A percentile compares a stretch with the other conserved stretches of the same genome.
phyloP scores from a whole-genome alignment of 2,113 vertebrate genomes.

The Glaucidium brasilianum region DNA sequence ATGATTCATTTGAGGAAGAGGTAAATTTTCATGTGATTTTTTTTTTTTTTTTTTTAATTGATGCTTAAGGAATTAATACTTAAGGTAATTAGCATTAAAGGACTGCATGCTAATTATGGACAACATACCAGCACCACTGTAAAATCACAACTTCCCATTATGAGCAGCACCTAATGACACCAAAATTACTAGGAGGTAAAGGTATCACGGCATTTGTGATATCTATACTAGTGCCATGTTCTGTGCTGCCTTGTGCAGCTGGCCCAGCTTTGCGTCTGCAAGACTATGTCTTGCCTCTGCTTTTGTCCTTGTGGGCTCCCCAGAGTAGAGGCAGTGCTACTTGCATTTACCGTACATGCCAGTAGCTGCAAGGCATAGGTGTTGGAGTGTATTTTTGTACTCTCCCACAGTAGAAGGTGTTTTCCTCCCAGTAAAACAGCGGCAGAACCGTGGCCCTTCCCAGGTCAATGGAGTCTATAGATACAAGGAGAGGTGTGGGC shows the following conservation, averaged over 20 bases:
- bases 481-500: neutral
- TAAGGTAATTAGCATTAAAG: constrained; percentile 28
- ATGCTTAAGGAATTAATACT: constrained; percentile 45
- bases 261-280: neutral
- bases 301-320: neutral
- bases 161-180: neutral
- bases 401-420: neutral
- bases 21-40: constrained; percentile 40
- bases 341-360: neutral
- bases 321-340: neutral
- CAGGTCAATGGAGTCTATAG: neutral
- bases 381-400: neutral
- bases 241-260: neutral
- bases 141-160: constrained; percentile 22
- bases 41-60: constrained; percentile 29
- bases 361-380: neutral
- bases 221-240: neutral
- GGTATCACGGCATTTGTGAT: neutral
- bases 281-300: neutral
- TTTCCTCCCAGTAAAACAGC: neutral
- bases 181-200: constrained; percentile 4
- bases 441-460: neutral
- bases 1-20: constrained; percentile 14
- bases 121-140: constrained; percentile 8
- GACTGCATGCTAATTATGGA: constrained; percentile 11